Conservation (phyloP, 2,797 vertebrate genomes). For the Fringilla coelebs region DNA sequence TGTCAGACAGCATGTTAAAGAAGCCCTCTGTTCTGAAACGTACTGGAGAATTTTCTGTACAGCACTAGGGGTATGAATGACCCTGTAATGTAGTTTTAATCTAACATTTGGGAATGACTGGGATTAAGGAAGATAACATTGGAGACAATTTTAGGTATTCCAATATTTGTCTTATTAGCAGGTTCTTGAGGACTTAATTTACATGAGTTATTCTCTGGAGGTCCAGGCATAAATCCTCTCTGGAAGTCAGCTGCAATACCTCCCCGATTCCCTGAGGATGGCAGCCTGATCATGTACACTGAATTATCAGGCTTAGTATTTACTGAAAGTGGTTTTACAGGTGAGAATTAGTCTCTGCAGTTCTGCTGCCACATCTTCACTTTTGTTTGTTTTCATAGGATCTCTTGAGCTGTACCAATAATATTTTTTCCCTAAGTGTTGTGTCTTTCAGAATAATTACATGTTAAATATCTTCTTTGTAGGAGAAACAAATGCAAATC, state of each 20-base stretch:
- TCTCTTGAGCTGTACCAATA: neutral
- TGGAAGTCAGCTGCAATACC: slow-evolving; percentile 20
- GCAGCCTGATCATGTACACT: neutral
- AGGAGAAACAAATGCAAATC: neutral
- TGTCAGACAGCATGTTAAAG: neutral
- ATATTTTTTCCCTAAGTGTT: neutral
- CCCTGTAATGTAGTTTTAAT: neutral
- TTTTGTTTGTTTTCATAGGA: neutral
- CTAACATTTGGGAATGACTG: neutral
- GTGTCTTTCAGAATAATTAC: neutral
- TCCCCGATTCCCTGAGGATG: slow-evolving; percentile 26
- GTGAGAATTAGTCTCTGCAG: neutral
- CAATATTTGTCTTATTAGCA: neutral
- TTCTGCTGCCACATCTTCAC: neutral
- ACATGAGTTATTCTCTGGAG: neutral
- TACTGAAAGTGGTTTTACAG: neutral
- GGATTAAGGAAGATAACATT: neutral
- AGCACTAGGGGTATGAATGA: neutral
- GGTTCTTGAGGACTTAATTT: neutral
- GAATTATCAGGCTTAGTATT: neutral
- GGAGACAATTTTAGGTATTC: neutral
- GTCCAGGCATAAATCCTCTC: neutral
- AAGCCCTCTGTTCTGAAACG: neutral
- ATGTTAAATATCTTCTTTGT: neutral
- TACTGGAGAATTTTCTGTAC: neutral